Evolutionary conservation across 2,888 invertebrate genomes (phyloP).

Genomic region (Ecliptopera silaceata): DNA sequence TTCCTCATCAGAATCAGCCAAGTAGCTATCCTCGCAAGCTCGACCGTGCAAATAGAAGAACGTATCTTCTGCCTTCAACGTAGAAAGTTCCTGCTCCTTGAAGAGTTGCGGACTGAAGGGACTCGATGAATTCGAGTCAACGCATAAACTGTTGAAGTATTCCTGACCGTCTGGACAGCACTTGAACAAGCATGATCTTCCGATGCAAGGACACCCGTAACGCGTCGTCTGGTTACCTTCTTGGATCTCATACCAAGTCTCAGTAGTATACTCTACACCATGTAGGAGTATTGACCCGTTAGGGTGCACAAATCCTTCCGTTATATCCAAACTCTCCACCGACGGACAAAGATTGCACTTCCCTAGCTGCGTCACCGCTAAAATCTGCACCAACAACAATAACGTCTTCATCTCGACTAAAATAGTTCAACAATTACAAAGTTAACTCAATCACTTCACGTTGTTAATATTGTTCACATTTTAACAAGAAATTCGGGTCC

Average conservation of each 20-base stretch:
- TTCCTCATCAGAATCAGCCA: conserved; percentile 54
- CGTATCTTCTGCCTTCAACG: conserved; percentile 49
- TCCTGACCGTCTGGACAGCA: conserved; percentile 58
- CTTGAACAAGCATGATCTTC: conserved; percentile 64
- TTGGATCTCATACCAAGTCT: conserved; percentile 58
- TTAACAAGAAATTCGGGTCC: conserved; percentile 25
- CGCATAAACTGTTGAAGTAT: conserved; percentile 50
- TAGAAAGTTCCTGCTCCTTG: conserved; percentile 49
- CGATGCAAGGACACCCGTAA: conserved; percentile 70
- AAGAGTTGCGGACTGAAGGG: conserved; percentile 67
- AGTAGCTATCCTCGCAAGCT: conserved; percentile 58
- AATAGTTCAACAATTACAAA: conserved; percentile 17
- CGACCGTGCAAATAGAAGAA: conserved; percentile 63
- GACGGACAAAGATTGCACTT: conserved; percentile 54
- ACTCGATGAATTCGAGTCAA: conserved; percentile 44
- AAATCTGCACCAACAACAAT: conserved; percentile 40
- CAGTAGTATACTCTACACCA: conserved; percentile 57
- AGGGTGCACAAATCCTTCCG: conserved; percentile 47
- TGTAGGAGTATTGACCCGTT: conserved; percentile 61
- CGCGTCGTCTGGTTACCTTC: conserved; percentile 43
- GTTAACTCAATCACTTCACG: conserved; percentile 23
- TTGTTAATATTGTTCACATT: conserved; percentile 28
- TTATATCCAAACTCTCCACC: conserved; percentile 65
- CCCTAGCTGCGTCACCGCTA: conserved; percentile 36
- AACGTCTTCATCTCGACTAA: conserved; percentile 44